A percentile compares a stretch with the other conserved stretches of the same genome.
These are phyloP conservation scores for Luffia ferchaultella DNA, from an alignment of 2,888 invertebrate genomes.

Conservation along the genomic window DNA sequence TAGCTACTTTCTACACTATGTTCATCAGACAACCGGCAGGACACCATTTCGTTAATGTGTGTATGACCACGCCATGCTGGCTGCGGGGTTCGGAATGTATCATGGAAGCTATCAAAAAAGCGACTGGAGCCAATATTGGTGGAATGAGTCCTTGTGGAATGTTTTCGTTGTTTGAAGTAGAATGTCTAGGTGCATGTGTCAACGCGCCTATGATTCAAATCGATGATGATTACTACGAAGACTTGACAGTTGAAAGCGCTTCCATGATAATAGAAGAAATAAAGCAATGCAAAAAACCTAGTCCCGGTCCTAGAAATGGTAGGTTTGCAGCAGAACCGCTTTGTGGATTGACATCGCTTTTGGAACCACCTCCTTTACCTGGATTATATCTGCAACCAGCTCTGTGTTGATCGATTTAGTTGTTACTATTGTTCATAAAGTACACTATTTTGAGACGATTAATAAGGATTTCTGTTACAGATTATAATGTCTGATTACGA, in stretches of 20 bases:
- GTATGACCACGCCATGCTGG: conserved; percentile 99
- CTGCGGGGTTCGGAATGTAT: conserved; percentile 94
- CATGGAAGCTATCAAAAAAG: conserved; percentile 79
- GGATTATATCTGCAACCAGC: too few relatives aligned
- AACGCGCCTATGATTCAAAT: conserved; percentile 95
- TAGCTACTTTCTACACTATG: conserved; percentile 99
- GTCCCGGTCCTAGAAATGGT: background rate
- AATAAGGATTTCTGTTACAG: too few relatives aligned
- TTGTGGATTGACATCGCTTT: background rate
- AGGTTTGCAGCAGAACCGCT: background rate
- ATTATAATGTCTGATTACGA: too few relatives aligned
- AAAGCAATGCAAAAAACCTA: background rate
- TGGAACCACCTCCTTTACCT: background rate
- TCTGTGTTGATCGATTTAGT: too few relatives aligned
- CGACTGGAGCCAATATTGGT: conserved; percentile 62
- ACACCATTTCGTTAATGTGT: conserved; percentile 95
- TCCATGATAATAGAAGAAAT: background rate
- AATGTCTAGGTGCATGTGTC: conserved; percentile 94
- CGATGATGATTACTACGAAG: conserved; percentile 86
- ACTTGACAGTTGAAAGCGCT: conserved; percentile 24
- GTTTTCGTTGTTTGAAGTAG: conserved; percentile 88
- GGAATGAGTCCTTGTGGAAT: conserved; percentile 69
- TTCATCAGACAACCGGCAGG: conserved; percentile 95
- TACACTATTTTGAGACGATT: too few relatives aligned
- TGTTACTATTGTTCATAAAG: too few relatives aligned